Conservation (phyloP, 2,888 invertebrate genomes). For the Frankliniella intonsa region DNA sequence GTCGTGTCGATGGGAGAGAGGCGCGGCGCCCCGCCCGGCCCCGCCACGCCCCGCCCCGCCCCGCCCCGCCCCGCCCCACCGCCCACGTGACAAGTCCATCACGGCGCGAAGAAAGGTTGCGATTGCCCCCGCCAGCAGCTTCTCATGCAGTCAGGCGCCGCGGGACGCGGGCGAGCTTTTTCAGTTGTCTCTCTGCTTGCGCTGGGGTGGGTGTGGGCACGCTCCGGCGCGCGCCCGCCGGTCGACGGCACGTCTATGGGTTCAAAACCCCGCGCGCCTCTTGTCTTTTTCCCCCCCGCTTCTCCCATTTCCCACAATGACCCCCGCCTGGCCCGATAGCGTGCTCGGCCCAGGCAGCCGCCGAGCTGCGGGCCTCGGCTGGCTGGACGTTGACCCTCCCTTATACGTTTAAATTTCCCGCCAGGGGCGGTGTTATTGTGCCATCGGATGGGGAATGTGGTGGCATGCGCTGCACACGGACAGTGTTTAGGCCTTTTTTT, state of each 20-base stretch:
- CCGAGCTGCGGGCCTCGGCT: not conserved
- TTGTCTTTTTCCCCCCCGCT: not conserved
- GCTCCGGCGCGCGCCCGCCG: not conserved
- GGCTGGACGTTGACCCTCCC: not conserved
- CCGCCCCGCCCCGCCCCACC: no score
- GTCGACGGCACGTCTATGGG: not conserved
- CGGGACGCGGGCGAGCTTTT: no score
- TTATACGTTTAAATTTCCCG: conserved; percentile 1
- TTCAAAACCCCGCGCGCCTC: not conserved
- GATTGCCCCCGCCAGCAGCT: no score
- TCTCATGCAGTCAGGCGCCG: no score
- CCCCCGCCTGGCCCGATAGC: not conserved
- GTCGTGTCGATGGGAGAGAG: no score
- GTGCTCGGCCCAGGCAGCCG: not conserved
- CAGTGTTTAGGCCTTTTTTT: not conserved
- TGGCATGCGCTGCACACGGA: not conserved
- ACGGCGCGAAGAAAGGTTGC: not conserved
- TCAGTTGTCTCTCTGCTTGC: no score
- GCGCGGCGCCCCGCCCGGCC: no score
- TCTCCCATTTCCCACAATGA: not conserved
- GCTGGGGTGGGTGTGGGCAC: not conserved
- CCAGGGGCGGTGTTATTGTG: not conserved
- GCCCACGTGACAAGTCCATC: no score
- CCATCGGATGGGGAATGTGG: not conserved
- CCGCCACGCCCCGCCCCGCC: no score